A percentile compares a stretch with the other conserved stretches of the same genome.
Conservation (phyloP, 2,113 vertebrate species). For the Phyllostomus discolor region DNA sequence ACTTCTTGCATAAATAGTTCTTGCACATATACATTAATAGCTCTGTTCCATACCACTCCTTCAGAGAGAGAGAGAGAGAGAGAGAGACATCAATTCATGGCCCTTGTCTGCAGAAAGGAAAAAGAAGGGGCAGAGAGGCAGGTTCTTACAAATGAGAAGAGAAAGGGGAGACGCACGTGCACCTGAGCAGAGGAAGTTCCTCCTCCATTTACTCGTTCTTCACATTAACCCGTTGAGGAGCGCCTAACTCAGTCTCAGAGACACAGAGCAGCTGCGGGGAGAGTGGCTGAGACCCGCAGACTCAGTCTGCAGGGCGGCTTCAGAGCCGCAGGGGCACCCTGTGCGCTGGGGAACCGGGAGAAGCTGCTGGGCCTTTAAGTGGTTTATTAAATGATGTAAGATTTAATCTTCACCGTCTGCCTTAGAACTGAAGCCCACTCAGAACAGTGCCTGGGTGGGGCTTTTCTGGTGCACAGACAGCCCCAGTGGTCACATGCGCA, state of each 20-base stretch:
- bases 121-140: not conserved
- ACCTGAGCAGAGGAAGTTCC: not conserved
- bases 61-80: not conserved
- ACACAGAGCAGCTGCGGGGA: not conserved
- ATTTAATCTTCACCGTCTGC: conserved; percentile 15
- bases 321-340: not conserved
- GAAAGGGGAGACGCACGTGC: not conserved
- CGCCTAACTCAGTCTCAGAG: not conserved
- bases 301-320: rapidly evolving
- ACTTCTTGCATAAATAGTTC: not conserved
- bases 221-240: not conserved
- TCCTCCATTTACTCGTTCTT: not conserved
- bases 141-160: not conserved
- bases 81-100: not conserved
- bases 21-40: not conserved
- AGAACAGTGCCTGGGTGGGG: conserved; percentile 22
- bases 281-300: not conserved
- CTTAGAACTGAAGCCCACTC: conserved; percentile 11
- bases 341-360: not conserved
- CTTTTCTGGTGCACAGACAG: not conserved
- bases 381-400: conserved; percentile 34
- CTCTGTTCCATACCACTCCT: not conserved
- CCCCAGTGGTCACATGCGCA: not conserved
- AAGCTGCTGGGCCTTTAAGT: conserved; percentile 40
- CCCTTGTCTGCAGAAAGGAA: not conserved